Evolutionary conservation across 2,888 invertebrate species (phyloP), one percentile per base, ranked within the genome.

Genomic region (Eupithecia pulchellata): DNA sequence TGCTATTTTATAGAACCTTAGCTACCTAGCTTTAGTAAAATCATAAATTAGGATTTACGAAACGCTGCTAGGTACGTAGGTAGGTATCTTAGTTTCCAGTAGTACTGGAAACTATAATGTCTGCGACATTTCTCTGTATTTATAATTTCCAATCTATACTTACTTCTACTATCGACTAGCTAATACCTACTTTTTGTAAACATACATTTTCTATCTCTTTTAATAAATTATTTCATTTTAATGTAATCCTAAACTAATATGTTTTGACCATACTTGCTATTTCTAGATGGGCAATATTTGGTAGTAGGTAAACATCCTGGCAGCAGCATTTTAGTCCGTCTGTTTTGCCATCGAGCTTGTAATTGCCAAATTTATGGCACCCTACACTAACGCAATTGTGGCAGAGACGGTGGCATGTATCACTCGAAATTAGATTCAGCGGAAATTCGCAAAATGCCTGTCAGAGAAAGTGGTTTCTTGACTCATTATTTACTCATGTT

Each of bases 321-420:
- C 58, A 81, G 86, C 84, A 76, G 70, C 90, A 91, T 91, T 85
- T 90, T 93, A 91, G 71, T 75, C 73, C 77, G 72, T 80, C 81
- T 84, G 84, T 86, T 87, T 88, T 88, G 84, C 89, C 86, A 91
- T 90, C 85, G 83, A 83, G 86, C 73, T 81, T 85, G 91, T 93
- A 93, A 93, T 93, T 93, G 91, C 87, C 90, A 89, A 93, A 93
- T 93, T 93, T 93, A 93, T 92, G 86, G 88, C 90, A 82, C 88
- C 91, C 91, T 83, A 69, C 87, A 88, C 88, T 91, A 93, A 92
- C 89, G 89, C 88, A 90, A 92, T 93, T 93, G 92, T 86, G 93
- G 92, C 84, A 58, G 83, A 81, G 84, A 84, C 86, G 82, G 86
- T 86, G 88, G 89, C 85, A 86, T 91, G 91, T 90, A 92, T 92